Percentiles rank a stretch among this genome's conserved stretches.
Conservation (phyloP, 2,797 vertebrate species). For the Sebastes diploproa region DNA sequence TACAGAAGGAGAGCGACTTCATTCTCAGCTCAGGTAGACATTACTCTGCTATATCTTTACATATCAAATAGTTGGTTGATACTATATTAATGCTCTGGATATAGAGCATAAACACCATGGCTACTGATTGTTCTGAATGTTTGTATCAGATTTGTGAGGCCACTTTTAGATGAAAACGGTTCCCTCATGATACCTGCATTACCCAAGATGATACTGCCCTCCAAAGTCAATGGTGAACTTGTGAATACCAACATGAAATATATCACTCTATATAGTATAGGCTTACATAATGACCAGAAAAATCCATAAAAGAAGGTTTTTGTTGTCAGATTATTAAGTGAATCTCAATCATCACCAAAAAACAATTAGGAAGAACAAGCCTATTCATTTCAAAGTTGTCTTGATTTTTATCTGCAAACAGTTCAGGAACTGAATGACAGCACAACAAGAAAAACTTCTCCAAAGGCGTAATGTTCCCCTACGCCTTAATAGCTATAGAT, state of each 20-base stretch:
- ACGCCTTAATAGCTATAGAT: constrained; percentile 18
- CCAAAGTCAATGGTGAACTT: background rate
- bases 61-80: fast-evolving
- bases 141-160: background rate
- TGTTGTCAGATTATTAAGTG: background rate
- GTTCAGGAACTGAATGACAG: constrained; percentile 12
- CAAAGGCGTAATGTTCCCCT: background rate
- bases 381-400: background rate
- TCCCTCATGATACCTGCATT: background rate
- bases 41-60: background rate
- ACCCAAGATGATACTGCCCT: background rate
- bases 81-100: background rate
- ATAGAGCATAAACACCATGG: background rate
- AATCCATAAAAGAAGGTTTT: background rate
- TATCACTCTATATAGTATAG: background rate
- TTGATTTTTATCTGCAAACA: constrained; percentile 2
- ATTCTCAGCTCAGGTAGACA: background rate
- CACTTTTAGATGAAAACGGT: background rate
- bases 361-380: background rate
- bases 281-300: background rate
- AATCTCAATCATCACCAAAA: background rate
- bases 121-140: background rate
- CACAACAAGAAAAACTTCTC: constrained; percentile 21
- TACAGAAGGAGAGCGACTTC: too few species aligned
- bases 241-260: background rate